These are phyloP conservation scores for Leucoraja erinaceus DNA, from an alignment of 2,113 vertebrate species.

Conservation along the genomic window DNA sequence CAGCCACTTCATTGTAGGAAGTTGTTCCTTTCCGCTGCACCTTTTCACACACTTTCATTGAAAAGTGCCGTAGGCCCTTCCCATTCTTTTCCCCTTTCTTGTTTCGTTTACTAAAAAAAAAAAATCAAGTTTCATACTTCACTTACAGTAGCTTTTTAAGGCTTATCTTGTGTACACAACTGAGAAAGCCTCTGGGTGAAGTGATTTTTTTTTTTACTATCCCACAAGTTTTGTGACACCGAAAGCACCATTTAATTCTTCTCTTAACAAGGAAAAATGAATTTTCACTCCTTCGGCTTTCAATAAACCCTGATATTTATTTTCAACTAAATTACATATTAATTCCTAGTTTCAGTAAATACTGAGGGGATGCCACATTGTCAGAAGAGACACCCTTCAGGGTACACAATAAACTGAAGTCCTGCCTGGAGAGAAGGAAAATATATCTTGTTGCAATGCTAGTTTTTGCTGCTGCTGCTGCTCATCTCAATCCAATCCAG, in stretches of 20 bases:
- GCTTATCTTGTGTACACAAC: neutral
- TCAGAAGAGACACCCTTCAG: neutral
- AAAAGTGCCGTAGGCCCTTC: slow-evolving; percentile 78
- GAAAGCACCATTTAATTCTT: neutral
- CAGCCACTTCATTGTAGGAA: slow-evolving; percentile 78
- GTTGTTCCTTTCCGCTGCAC: slow-evolving; percentile 80
- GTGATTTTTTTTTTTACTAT: neutral
- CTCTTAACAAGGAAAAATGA: neutral
- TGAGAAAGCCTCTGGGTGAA: neutral
- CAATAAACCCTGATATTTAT: neutral
- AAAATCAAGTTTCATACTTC: slow-evolving; percentile 32
- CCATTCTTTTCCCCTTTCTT: slow-evolving; percentile 81
- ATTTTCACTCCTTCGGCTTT: neutral
- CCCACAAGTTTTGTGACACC: neutral
- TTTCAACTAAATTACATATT: neutral
- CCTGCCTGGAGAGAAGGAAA: neutral
- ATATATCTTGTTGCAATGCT: neutral
- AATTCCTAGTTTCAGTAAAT: neutral
- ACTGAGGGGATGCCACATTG: neutral
- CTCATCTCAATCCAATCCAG: neutral
- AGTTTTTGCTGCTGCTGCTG: neutral
- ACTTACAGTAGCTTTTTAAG: neutral
- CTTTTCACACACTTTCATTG: slow-evolving; percentile 87
- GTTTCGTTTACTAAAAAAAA: slow-evolving; percentile 64
- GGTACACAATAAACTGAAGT: neutral